Conservation (phyloP, 1,140 invertebrate species). For the Holcopasites calliopsidis region DNA sequence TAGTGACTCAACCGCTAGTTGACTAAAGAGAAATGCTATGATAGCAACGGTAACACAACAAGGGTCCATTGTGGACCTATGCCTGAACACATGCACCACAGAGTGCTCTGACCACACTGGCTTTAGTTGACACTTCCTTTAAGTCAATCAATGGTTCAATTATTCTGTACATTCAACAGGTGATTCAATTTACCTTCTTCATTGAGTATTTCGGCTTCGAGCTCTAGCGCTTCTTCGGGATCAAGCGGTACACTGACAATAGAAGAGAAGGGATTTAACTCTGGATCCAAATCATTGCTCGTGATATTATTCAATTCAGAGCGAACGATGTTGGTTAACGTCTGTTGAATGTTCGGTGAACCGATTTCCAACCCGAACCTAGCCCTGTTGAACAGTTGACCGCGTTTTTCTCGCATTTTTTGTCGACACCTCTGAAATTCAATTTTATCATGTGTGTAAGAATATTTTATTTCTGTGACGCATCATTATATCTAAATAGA, state of each 20-base stretch:
- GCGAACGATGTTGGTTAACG: constrained; percentile 64
- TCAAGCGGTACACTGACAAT: constrained; percentile 38
- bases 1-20: too few relatives aligned
- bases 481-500: too few relatives aligned
- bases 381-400: constrained; percentile 67
- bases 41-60: too few relatives aligned
- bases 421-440: constrained; percentile 70
- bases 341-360: constrained; percentile 48
- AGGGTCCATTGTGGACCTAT: too few relatives aligned
- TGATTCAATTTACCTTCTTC: constrained; percentile 62
- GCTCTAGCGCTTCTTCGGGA: constrained; percentile 58
- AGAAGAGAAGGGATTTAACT: constrained; percentile 17
- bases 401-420: constrained; percentile 71
- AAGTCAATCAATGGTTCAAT: too few relatives aligned
- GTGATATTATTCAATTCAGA: constrained; percentile 62
- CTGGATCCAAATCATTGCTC: constrained; percentile 41
- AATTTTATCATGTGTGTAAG: background rate
- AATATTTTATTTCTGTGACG: background rate
- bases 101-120: too few relatives aligned
- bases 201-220: constrained; percentile 59
- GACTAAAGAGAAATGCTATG: too few relatives aligned
- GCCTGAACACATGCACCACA: too few relatives aligned
- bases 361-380: constrained; percentile 52
- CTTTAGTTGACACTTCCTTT: too few relatives aligned
- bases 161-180: too few relatives aligned